Percentiles rank a stretch among this genome's conserved stretches.
These are phyloP conservation scores for Neotragus moschatus DNA, from an alignment of 2,113 vertebrate species.

Conservation along the genomic window DNA sequence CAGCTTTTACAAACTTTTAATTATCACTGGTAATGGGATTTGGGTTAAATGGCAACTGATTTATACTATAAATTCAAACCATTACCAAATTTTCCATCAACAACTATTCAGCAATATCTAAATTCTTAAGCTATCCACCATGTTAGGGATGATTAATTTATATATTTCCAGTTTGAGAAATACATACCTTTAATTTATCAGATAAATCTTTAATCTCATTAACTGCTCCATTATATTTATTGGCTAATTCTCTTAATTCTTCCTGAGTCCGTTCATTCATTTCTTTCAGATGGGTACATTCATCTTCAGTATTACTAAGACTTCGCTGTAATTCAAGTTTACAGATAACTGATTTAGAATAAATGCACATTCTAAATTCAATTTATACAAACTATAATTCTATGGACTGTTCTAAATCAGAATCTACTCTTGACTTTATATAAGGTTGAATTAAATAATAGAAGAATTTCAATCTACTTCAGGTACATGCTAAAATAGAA, in stretches of 20 bases:
- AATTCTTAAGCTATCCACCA: neutral
- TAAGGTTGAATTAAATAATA: neutral
- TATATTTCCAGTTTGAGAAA: neutral
- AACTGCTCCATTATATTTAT: slow-evolving; percentile 97
- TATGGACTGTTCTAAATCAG: neutral
- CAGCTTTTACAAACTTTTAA: neutral
- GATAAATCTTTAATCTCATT: slow-evolving; percentile 98
- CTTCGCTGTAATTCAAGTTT: slow-evolving; percentile 85
- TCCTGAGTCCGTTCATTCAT: slow-evolving; percentile 97
- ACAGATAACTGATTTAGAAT: slow-evolving; percentile 40
- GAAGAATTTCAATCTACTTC: neutral
- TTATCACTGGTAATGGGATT: neutral
- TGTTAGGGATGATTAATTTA: neutral
- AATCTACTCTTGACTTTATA: slow-evolving; percentile 1
- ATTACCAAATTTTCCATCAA: slow-evolving; percentile 15
- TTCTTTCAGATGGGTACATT: slow-evolving; percentile 99
- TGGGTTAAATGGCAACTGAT: neutral
- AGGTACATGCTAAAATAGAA: slow-evolving; percentile 6
- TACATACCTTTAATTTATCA: slow-evolving; percentile 95
- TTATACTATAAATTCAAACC: neutral
- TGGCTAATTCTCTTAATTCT: slow-evolving; percentile 95
- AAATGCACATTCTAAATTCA: slow-evolving; percentile 32
- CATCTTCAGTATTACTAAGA: slow-evolving; percentile 98
- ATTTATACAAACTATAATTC: slow-evolving; percentile 32
- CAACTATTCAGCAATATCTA: neutral